Base-by-base conservation (phyloP, 2,797 vertebrate genomes). In the Enteromius trimaculatus region DNA sequence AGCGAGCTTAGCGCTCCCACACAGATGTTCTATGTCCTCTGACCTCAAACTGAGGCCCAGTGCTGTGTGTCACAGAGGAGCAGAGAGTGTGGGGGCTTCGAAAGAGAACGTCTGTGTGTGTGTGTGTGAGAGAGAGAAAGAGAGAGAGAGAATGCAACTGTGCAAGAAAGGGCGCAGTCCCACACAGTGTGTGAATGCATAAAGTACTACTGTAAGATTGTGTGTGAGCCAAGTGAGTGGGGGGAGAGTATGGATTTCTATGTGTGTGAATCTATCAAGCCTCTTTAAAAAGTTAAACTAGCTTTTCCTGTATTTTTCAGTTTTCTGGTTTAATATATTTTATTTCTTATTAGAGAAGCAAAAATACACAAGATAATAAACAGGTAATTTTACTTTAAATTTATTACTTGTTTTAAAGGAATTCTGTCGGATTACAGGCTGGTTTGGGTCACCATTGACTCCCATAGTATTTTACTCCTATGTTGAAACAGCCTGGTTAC, bases 21-120 rank as follows among this genome's bases (percentile, higher is more conserved):
- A 89, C 89, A 91, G 90, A 90, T 91, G 90, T 91, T 90, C 88
- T 64, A 51, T 86, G 89, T 86, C 89, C 90, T 90, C 84, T 90
- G 89, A 91, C 88, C 89, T 87, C 51, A 82, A 81, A 77, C 88
- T 80, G 84, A 81, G 85, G 89, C 88, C 80, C 83, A 87, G 66
- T 62, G 23, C 77, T 72, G 86, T 82, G 72, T 80, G 77, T 84
- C 60, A 66, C 84, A 87, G 81, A 83, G 77, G 79, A 82, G 82
- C 60, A 42, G 29, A 62, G 87, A 53, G 83, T 80, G 87, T 79
- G 85, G 85, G 84, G 60, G 81, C 81, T 75, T 72, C 37, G 23
- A 70, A 79, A 75, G 80, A 77, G 42, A 64, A 82, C 23, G 72
- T 76, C 42, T 81, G 75, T 84, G 85, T 26, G 51, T 34, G 42